These are phyloP conservation scores for Lynx canadensis DNA, from an alignment of 2,113 vertebrate genomes.

Conservation along the genomic window DNA sequence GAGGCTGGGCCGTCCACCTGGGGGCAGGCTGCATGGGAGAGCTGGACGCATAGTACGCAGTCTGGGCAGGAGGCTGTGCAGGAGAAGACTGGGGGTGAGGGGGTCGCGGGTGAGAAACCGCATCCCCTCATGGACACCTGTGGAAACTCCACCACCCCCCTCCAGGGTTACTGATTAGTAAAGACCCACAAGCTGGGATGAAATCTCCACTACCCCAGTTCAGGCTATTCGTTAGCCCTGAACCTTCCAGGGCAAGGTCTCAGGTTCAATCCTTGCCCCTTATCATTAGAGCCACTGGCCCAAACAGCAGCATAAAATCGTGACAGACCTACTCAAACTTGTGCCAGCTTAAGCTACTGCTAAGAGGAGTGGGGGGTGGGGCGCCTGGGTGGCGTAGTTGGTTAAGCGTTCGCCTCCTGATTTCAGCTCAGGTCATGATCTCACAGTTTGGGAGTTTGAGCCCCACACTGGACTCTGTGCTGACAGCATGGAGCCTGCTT, in stretches of 20 bases:
- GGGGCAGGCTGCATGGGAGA: slow-evolving; percentile 87
- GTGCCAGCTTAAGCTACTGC: not conserved
- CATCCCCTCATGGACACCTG: not conserved
- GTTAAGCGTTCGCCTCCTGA: too few species aligned
- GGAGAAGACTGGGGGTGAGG: slow-evolving; percentile 30
- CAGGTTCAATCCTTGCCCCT: not conserved
- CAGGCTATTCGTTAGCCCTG: not conserved
- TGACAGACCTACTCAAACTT: not conserved
- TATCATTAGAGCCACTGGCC: not conserved
- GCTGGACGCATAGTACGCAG: slow-evolving; percentile 89
- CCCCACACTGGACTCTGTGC: too few species aligned
- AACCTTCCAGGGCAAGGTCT: not conserved
- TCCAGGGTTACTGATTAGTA: too few species aligned
- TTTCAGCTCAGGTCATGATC: too few species aligned
- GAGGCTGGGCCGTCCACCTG: slow-evolving; percentile 90
- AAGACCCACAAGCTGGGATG: not conserved
- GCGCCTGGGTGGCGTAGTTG: too few species aligned
- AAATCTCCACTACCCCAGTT: not conserved
- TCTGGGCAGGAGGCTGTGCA: slow-evolving; percentile 88
- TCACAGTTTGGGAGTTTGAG: too few species aligned
- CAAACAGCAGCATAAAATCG: not conserved
- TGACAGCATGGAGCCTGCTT: too few species aligned
- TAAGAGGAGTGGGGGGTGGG: not conserved
- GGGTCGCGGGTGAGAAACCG: not conserved
- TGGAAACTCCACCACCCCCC: not conserved